Percentiles rank a stretch among this genome's conserved stretches.
Conservation (phyloP, 2,888 invertebrate species). For the Pyrgus malvae region DNA sequence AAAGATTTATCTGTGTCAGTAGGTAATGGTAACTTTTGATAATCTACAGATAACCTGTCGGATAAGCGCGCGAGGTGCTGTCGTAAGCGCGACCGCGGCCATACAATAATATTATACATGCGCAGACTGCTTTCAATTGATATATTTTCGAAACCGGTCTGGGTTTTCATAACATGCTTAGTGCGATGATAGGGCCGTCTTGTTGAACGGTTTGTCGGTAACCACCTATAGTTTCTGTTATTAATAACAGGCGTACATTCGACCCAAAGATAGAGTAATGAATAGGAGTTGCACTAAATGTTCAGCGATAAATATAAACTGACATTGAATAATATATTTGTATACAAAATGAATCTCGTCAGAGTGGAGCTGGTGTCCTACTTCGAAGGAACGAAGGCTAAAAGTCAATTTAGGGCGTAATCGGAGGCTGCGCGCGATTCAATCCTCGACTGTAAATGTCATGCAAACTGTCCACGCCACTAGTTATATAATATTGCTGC, state of each 20-base stretch:
- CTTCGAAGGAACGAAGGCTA: slow-evolving; percentile 61
- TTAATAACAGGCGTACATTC: slow-evolving; percentile 10
- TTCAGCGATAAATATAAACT: too few species aligned
- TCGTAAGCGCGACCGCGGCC: slow-evolving; percentile 53
- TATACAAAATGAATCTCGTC: slow-evolving; percentile 32
- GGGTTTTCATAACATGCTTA: slow-evolving; percentile 70
- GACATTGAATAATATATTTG: too few species aligned
- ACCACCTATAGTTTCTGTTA: slow-evolving; percentile 16
- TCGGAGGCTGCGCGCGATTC: slow-evolving; percentile 53
- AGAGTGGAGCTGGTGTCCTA: slow-evolving; percentile 52
- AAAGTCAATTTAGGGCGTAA: slow-evolving; percentile 65
- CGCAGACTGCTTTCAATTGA: slow-evolving; percentile 71
- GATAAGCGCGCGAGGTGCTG: slow-evolving; percentile 58
- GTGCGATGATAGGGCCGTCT: slow-evolving; percentile 36
- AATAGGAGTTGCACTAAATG: too few species aligned
- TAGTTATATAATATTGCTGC: slow-evolving; percentile 50
- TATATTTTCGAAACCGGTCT: slow-evolving; percentile 77
- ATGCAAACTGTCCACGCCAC: slow-evolving; percentile 56
- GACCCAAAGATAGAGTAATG: too few species aligned
- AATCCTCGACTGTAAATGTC: slow-evolving; percentile 62
- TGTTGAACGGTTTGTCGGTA: slow-evolving; percentile 36
- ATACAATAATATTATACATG: slow-evolving; percentile 73
- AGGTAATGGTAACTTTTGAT: slow-evolving; percentile 25
- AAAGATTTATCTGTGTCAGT: slow-evolving; percentile 22
- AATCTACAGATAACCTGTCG: slow-evolving; percentile 47